Conservation (phyloP, 2,888 invertebrate genomes). For the Nysson spinosus region DNA sequence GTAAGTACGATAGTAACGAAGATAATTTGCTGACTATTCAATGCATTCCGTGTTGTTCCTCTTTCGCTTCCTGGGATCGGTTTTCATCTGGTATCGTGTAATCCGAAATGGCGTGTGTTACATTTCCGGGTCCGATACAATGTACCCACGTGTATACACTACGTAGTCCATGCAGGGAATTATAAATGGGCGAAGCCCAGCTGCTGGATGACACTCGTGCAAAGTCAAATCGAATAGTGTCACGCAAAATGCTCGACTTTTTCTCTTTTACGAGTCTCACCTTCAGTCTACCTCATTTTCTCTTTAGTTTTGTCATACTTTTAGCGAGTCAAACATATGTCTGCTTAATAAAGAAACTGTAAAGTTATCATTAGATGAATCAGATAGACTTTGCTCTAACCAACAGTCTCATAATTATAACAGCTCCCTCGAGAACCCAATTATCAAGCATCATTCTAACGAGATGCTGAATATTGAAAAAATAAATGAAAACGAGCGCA, state of each 20-base stretch:
- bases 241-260: slow-evolving; percentile 56
- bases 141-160: slow-evolving; percentile 49
- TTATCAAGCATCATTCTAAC: too few species aligned
- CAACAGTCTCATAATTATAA: too few species aligned
- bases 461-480: too few species aligned
- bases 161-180: slow-evolving; percentile 57
- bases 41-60: slow-evolving; percentile 21
- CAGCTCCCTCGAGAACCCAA: too few species aligned
- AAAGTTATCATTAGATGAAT: too few species aligned
- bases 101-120: slow-evolving; percentile 56
- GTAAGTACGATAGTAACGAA: slow-evolving; percentile 16
- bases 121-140: slow-evolving; percentile 56
- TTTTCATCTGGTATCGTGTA: slow-evolving; percentile 48
- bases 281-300: slow-evolving; percentile 1
- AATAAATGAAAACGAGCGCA: too few species aligned
- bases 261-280: slow-evolving; percentile 28
- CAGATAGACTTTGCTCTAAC: too few species aligned
- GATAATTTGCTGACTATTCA: slow-evolving; percentile 36
- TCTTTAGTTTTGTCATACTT: neutral
- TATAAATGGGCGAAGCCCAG: slow-evolving; percentile 59
- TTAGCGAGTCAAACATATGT: too few species aligned
- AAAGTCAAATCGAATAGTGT: slow-evolving; percentile 59
- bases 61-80: slow-evolving; percentile 30
- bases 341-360: too few species aligned
- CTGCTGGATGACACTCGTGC: slow-evolving; percentile 54